Conservation (phyloP, 1,140 invertebrate species). For the Pseudoatta argentina region DNA sequence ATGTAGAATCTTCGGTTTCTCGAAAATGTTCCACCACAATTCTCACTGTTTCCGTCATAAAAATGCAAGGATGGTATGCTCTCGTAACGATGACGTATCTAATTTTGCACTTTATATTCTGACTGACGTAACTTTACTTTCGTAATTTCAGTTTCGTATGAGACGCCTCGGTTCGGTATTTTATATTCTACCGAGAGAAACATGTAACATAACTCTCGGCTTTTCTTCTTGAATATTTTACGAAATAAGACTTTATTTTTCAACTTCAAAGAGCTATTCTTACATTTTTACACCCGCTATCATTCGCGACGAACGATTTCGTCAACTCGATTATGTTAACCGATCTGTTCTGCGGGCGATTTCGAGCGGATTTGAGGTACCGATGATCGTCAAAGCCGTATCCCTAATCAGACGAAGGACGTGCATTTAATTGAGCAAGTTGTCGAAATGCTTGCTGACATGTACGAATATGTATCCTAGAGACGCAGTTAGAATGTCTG, state of each 20-base stretch:
- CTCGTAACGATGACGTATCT: conserved; percentile 54
- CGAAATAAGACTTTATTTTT: background rate
- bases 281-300: background rate
- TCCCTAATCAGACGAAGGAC: conserved; percentile 64
- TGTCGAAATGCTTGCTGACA: conserved; percentile 45
- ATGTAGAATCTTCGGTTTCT: conserved; percentile 33
- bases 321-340: background rate
- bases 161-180: background rate
- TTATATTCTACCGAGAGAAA: conserved; percentile 35
- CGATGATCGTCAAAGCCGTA: conserved; percentile 54
- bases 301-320: background rate
- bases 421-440: conserved; percentile 71
- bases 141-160: conserved; percentile 33
- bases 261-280: background rate
- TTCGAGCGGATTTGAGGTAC: background rate
- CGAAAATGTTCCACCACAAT: conserved; percentile 16
- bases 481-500: conserved; percentile 54
- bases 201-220: conserved; percentile 12
- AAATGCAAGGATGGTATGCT: conserved; percentile 36
- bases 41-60: conserved; percentile 42
- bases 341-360: background rate
- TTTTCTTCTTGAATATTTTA: conserved; percentile 28
- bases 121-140: conserved; percentile 46
- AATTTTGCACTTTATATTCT: conserved; percentile 51
- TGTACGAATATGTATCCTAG: conserved; percentile 67